Conservation (phyloP, 2,113 vertebrate species). For the Hirundichthys speculiger region DNA sequence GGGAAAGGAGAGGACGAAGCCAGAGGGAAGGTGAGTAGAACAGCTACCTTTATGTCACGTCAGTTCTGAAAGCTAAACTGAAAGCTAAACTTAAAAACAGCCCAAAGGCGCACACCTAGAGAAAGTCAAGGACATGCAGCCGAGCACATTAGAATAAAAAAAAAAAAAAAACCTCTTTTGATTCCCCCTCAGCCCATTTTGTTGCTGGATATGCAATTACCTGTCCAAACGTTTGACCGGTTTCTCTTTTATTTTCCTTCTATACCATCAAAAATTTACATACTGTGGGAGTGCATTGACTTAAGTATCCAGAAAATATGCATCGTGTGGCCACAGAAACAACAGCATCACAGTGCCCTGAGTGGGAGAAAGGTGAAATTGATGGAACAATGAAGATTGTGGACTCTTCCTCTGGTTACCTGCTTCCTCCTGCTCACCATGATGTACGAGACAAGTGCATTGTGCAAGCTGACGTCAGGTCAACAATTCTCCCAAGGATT, state of each 20-base stretch:
- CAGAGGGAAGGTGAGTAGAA: constrained; percentile 67
- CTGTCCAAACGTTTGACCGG: not conserved
- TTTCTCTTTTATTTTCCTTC: not conserved
- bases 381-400: constrained; percentile 53
- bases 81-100: constrained; percentile 47
- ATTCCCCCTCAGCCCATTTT: constrained; percentile 7
- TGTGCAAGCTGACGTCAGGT: constrained; percentile 28
- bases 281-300: not conserved
- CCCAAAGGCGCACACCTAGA: constrained; percentile 37
- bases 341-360: constrained; percentile 7
- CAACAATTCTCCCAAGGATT: constrained; percentile 36
- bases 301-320: too few species aligned
- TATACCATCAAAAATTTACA: not conserved
- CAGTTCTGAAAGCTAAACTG: constrained; percentile 50
- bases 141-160: constrained; percentile 22
- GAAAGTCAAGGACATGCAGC: constrained; percentile 52
- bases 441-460: constrained; percentile 64
- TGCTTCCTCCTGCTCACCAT: constrained; percentile 20
- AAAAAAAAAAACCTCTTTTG: not conserved
- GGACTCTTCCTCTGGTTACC: constrained; percentile 25
- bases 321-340: not conserved
- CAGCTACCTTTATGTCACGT: constrained; percentile 34
- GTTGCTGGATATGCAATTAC: not conserved
- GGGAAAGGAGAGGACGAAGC: constrained; percentile 37
- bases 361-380: constrained; percentile 43